Percentiles rank a stretch among this genome's conserved stretches.
Conservation (phyloP, 1,140 invertebrate species). For the Calephelis nemesis region DNA sequence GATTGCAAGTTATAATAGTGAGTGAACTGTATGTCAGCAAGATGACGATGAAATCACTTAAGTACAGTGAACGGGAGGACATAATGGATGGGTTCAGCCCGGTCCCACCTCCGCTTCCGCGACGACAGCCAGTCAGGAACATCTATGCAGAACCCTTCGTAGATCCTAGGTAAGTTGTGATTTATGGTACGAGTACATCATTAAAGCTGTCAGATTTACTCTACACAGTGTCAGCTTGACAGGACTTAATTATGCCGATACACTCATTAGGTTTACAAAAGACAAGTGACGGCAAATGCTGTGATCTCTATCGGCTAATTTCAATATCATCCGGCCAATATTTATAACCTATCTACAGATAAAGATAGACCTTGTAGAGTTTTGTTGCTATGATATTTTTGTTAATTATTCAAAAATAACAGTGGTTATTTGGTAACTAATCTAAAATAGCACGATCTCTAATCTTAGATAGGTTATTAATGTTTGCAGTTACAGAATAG, state of each 20-base stretch:
- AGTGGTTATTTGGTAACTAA: too few species aligned
- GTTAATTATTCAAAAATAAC: too few species aligned
- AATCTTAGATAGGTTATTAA: too few species aligned
- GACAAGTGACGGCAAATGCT: too few species aligned
- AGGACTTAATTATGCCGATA: not conserved
- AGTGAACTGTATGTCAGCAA: conserved; percentile 57
- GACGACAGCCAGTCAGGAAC: conserved; percentile 75
- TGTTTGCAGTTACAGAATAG: too few species aligned
- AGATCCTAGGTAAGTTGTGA: conserved; percentile 73
- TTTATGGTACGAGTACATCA: conserved; percentile 9
- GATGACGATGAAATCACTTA: conserved; percentile 79
- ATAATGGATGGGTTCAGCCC: conserved; percentile 78
- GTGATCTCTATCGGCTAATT: too few species aligned
- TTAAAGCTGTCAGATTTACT: not conserved
- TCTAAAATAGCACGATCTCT: too few species aligned
- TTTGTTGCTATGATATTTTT: too few species aligned
- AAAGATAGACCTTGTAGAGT: too few species aligned
- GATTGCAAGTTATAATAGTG: conserved; percentile 49
- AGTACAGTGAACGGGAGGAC: conserved; percentile 75
- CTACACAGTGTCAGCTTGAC: not conserved
- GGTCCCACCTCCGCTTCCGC: conserved; percentile 75
- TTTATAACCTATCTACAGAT: too few species aligned
- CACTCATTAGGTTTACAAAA: too few species aligned
- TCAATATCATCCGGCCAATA: too few species aligned
- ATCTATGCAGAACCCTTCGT: conserved; percentile 79